These are phyloP conservation scores for Drosophila pseudoananassae DNA, from an alignment of 1,140 invertebrate species.

Conservation along the genomic window DNA sequence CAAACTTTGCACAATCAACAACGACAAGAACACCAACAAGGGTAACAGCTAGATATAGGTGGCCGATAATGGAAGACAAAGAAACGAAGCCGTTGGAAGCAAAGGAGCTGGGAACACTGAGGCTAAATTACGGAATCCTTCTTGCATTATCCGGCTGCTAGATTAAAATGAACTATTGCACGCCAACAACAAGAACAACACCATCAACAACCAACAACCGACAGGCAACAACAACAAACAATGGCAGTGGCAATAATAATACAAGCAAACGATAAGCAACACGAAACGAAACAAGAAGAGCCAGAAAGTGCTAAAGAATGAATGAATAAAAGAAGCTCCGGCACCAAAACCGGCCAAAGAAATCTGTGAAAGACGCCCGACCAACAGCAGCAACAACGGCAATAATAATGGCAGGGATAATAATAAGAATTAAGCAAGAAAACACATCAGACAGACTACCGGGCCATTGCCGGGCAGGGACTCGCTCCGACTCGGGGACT, in stretches of 20 bases:
- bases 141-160: constrained; percentile 81
- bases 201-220: constrained; percentile 17
- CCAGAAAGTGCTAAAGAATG: constrained; percentile 64
- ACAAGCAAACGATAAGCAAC: constrained; percentile 80
- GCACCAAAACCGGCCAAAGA: constrained; percentile 30
- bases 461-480: constrained; percentile 38
- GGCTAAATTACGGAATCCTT: constrained; percentile 78
- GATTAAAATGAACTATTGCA: constrained; percentile 83
- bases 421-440: constrained; percentile 83
- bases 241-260: constrained; percentile 76
- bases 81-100: constrained; percentile 23
- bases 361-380: constrained; percentile 68
- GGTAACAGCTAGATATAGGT: constrained; percentile 47
- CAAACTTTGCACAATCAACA: constrained; percentile 70
- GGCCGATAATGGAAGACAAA: constrained; percentile 66
- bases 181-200: constrained; percentile 50
- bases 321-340: constrained; percentile 50
- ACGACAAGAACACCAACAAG: constrained; percentile 14
- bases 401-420: constrained; percentile 81
- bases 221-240: constrained; percentile 40
- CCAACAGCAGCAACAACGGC: constrained; percentile 45
- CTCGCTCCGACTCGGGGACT: constrained; percentile 27
- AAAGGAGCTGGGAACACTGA: constrained; percentile 26
- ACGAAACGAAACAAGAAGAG: constrained; percentile 55
- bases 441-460: constrained; percentile 70